phyloP scores from a whole-genome alignment of 30 jellyfish, hydroid and myxozoan species.

The Nemopilema nomurai region DNA sequence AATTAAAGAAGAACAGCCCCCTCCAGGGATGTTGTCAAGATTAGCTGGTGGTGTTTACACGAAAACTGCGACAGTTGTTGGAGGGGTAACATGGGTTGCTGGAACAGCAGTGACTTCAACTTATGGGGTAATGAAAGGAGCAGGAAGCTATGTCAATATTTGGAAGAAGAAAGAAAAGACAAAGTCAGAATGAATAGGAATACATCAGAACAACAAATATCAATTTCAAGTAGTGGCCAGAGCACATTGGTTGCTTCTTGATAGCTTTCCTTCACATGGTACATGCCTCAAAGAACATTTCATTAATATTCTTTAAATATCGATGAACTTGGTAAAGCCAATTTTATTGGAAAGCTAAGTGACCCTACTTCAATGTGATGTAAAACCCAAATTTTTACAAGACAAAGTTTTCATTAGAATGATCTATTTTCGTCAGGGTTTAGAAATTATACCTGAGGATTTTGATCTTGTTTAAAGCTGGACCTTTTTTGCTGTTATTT shows the following conservation, averaged over 20 bases:
- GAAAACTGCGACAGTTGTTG: slow-evolving; percentile 75
- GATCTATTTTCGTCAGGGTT: too few relatives aligned
- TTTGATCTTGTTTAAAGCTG: too few relatives aligned
- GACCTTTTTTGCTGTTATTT: too few relatives aligned
- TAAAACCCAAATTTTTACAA: too few relatives aligned
- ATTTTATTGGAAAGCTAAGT: not conserved
- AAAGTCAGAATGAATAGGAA: slow-evolving; percentile 44
- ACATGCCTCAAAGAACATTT: not conserved
- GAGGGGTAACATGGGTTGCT: slow-evolving; percentile 77
- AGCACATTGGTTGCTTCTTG: too few relatives aligned
- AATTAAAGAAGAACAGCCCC: slow-evolving; percentile 20
- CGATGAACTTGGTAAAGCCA: not conserved
- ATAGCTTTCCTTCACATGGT: not conserved
- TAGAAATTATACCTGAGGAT: too few relatives aligned
- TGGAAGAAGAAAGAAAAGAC: slow-evolving; percentile 65
- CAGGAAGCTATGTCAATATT: slow-evolving; percentile 59
- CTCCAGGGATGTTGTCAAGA: slow-evolving; percentile 50
- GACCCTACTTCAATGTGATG: not conserved
- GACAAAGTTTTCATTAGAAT: too few relatives aligned
- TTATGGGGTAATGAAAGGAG: slow-evolving; percentile 60
- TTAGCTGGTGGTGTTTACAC: slow-evolving; percentile 76
- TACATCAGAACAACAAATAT: not conserved
- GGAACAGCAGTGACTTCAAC: slow-evolving; percentile 67
- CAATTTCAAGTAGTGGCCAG: not conserved
- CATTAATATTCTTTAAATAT: too few relatives aligned